Evolutionary conservation across 92 coral and sea anemone genomes (phyloP).

Genomic region (Porites rus): DNA sequence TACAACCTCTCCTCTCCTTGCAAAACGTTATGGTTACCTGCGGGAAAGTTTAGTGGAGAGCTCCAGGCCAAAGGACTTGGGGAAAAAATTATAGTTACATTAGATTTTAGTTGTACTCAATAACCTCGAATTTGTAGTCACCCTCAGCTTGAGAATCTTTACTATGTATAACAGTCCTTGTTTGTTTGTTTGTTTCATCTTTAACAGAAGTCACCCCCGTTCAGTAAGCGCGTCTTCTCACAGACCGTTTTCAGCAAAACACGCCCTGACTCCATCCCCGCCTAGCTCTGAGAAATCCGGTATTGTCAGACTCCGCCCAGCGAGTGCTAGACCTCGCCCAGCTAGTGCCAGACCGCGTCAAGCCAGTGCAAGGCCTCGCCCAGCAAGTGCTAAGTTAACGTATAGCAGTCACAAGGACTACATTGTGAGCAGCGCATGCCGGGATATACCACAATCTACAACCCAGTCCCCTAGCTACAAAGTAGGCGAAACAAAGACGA

Average conservation of each 20-base stretch:
- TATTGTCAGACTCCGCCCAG: conserved; percentile 81
- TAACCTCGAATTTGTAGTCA: too few species aligned
- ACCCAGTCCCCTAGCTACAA: conserved; percentile 8
- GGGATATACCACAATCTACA: conserved; percentile 67
- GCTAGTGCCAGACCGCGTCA: conserved; percentile 63
- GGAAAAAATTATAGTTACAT: too few species aligned
- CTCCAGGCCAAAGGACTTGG: too few species aligned
- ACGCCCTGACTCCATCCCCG: conserved; percentile 70
- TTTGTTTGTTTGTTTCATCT: background rate
- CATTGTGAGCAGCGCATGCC: conserved; percentile 74
- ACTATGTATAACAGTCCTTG: background rate
- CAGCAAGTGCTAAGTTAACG: conserved; percentile 58
- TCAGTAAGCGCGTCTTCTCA: conserved; percentile 54
- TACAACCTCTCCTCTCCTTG: too few species aligned
- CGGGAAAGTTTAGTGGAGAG: too few species aligned
- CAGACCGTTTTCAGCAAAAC: conserved; percentile 76
- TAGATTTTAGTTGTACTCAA: too few species aligned
- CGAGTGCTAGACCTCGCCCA: conserved; percentile 66
- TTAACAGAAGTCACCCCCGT: conserved; percentile 69
- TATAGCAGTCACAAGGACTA: conserved; percentile 92
- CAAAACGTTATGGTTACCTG: too few species aligned
- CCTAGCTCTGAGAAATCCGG: conserved; percentile 66
- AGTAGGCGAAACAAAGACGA: conserved; percentile 77
- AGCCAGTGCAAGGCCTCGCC: conserved; percentile 60
- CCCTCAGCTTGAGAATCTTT: too few species aligned